Conservation (phyloP, 2,797 vertebrate genomes). For the Neosilurus hyrtlii region DNA sequence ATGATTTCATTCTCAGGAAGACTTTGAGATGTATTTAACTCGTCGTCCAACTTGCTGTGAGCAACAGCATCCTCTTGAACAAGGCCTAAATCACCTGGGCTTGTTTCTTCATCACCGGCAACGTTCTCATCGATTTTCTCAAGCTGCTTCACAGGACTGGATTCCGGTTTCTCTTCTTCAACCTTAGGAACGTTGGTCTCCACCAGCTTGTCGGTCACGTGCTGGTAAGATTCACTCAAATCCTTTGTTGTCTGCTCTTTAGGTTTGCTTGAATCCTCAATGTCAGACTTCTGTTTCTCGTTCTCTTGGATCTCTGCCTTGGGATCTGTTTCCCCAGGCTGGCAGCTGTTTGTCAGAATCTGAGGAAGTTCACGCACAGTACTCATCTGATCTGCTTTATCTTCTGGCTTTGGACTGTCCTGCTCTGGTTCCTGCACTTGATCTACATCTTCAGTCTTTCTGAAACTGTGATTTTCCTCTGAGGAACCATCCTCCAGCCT, state of each 20-base stretch:
- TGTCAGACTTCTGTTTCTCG: slow-evolving; percentile 6
- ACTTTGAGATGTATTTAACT: slow-evolving; percentile 28
- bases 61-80: background rate
- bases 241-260: slow-evolving; percentile 29
- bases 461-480: background rate
- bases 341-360: slow-evolving; percentile 55
- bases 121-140: slow-evolving; percentile 34
- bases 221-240: slow-evolving; percentile 25
- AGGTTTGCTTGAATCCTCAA: slow-evolving; percentile 33
- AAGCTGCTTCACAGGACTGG: background rate
- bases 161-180: slow-evolving; percentile 19
- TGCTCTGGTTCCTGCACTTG: slow-evolving; percentile 32
- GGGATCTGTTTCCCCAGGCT: slow-evolving; percentile 43
- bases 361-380: slow-evolving; percentile 47
- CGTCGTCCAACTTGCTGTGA: slow-evolving; percentile 12
- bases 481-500: slow-evolving; percentile 33
- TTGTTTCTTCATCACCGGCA: slow-evolving; percentile 3
- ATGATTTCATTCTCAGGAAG: slow-evolving; percentile 15
- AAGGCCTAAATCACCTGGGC: slow-evolving; percentile 8
- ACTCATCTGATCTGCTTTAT: slow-evolving; percentile 29
- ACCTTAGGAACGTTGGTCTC: slow-evolving; percentile 21
- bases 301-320: slow-evolving; percentile 38
- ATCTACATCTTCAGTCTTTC: slow-evolving; percentile 10
- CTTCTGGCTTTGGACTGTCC: slow-evolving; percentile 25
- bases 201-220: slow-evolving; percentile 10